Evolutionary conservation across 2,797 vertebrate genomes (phyloP), one percentile per base, ranked within the genome.

Genomic region (Knipowitschia caucasica): DNA sequence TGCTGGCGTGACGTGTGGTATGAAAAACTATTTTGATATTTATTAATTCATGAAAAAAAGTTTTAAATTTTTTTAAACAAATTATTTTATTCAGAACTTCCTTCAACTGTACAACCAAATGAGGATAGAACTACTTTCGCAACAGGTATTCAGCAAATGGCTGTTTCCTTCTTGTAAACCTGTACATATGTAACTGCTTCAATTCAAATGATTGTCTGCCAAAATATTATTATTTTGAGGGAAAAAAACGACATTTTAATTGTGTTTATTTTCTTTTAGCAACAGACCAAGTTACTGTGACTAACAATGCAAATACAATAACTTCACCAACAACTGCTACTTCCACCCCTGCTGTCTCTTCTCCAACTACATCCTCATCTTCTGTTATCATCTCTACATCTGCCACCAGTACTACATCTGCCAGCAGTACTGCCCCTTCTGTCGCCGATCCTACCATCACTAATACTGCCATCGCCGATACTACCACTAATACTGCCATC

Each of bases 1-100:
- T 0, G 95, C 95, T 0, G 95, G 96, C 0, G 94, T 92, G 56
- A 76, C 92, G 73, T 99, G 96, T 61, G 93, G 96, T 99, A 84
- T 4, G 21, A 1, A 29, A 24, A 33, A 31, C 35, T 33, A 3
- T 12, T 42, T 42, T 23, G 39, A 42, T 23, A n/a, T n/a, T 36
- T 23, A 14, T 14, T 24, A 0, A 7, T 26, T 25, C 14, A 15
- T 44, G n/a, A 44, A 42, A n/a, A n/a, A n/a, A n/a, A n/a, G n/a
- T n/a, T n/a, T n/a, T n/a, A n/a, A n/a, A n/a, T n/a, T n/a, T 18
- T 17, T 29, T 18, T 5, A 11, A 20, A 46, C 27, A n/a, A n/a
- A n/a, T n/a, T n/a, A n/a, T n/a, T 30, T 30, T 21, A 21, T 7
- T n/a, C 30, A 49, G 46, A 11, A 21, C 30, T 14, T 33, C 9